A percentile compares a stretch with the other conserved stretches of the same genome.
phyloP scores from a whole-genome alignment of 2,797 vertebrate species.

The Selene dorsalis region DNA sequence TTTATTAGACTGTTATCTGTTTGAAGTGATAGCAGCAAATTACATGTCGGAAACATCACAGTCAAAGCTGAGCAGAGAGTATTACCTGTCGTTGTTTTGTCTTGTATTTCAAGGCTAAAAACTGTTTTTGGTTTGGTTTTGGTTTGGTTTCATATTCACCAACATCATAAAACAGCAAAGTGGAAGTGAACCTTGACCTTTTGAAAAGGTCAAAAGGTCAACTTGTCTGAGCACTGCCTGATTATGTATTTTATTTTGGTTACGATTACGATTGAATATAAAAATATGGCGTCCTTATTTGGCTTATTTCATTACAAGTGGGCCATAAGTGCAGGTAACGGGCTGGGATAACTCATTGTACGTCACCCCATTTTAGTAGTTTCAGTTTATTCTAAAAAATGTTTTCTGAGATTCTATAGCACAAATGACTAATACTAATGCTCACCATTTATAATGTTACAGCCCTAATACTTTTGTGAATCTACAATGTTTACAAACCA shows the following conservation, averaged over 20 bases:
- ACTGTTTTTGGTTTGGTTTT: not conserved
- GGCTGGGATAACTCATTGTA: too few relatives aligned
- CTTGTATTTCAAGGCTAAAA: not conserved
- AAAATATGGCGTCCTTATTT: not conserved
- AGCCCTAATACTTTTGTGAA: not conserved
- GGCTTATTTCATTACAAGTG: not conserved
- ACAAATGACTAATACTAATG: not conserved
- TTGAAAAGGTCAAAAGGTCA: too few relatives aligned
- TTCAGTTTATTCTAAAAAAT: not conserved
- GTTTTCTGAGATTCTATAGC: not conserved
- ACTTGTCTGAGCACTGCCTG: too few relatives aligned
- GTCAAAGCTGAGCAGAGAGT: too few relatives aligned
- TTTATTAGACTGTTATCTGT: not conserved
- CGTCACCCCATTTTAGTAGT: not conserved
- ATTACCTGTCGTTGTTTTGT: not conserved
- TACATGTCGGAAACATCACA: not conserved
- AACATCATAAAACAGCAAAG: too few relatives aligned
- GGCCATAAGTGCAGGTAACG: not conserved
- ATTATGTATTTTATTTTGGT: too few relatives aligned
- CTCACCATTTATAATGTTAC: too few relatives aligned
- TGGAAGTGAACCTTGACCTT: too few relatives aligned
- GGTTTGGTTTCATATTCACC: not conserved
- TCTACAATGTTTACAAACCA: not conserved
- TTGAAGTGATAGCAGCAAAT: not conserved
- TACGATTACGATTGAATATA: not conserved